phyloP scores from a whole-genome alignment of 2,888 invertebrate species.

The Cordilura impudica region DNA sequence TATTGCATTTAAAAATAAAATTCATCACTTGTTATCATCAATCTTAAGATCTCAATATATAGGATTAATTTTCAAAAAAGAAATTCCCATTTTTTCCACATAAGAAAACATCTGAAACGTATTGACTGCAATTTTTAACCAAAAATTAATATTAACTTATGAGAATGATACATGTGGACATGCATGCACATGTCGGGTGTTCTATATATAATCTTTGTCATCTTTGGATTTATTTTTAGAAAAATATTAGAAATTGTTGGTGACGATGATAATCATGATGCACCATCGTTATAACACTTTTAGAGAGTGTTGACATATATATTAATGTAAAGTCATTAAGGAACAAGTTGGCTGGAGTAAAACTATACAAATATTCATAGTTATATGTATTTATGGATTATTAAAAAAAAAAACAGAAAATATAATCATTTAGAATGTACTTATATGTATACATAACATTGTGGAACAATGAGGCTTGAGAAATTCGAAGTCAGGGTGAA shows the following conservation, averaged over 20 bases:
- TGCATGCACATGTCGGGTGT: background rate
- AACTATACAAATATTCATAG: too few relatives aligned
- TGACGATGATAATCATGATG: background rate
- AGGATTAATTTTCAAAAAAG: constrained; percentile 14
- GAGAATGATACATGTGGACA: background rate
- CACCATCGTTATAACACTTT: background rate
- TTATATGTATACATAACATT: too few relatives aligned
- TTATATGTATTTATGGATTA: too few relatives aligned
- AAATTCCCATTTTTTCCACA: background rate
- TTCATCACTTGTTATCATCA: constrained; percentile 6
- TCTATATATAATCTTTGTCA: constrained; percentile 14
- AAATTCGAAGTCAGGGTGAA: too few relatives aligned
- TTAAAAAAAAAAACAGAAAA: too few relatives aligned
- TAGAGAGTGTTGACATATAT: constrained; percentile 48
- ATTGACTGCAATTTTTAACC: constrained; percentile 7
- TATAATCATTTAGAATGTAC: too few relatives aligned
- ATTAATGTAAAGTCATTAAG: constrained; percentile 40
- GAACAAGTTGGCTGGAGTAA: background rate
- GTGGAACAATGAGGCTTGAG: too few relatives aligned
- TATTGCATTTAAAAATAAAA: background rate
- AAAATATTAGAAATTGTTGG: background rate
- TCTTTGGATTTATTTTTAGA: constrained; percentile 33
- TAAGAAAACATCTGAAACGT: background rate
- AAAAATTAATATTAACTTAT: constrained; percentile 1
- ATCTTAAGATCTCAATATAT: constrained; percentile 1